Evolutionary conservation across 2,888 invertebrate genomes (phyloP).

Genomic region (Philereme vetulata): DNA sequence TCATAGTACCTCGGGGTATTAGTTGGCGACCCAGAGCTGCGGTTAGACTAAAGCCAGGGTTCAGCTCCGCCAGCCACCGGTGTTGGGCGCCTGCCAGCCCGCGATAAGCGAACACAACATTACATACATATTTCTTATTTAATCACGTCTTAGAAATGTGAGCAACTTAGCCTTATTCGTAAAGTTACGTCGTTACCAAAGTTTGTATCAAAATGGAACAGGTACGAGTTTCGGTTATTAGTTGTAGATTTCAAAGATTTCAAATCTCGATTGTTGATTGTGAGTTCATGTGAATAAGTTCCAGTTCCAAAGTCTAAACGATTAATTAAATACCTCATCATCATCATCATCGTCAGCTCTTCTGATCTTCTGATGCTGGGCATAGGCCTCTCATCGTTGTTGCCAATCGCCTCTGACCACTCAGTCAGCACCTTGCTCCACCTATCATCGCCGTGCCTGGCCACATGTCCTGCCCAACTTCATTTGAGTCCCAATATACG

Average conservation of each 20-base stretch:
- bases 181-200: constrained; percentile 29
- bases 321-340: not conserved
- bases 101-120: constrained; percentile 56
- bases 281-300: constrained; percentile 19
- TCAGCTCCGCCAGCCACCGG: constrained; percentile 40
- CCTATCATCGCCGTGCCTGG: too few relatives aligned
- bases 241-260: constrained; percentile 25
- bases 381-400: too few relatives aligned
- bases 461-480: too few relatives aligned
- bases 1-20: constrained; percentile 48
- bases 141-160: constrained; percentile 40
- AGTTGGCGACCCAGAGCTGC: constrained; percentile 55
- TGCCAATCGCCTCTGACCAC: too few relatives aligned
- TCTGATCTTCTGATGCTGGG: too few relatives aligned
- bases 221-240: constrained; percentile 26
- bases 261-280: constrained; percentile 18
- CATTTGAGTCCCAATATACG: too few relatives aligned
- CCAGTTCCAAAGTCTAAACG: constrained; percentile 4
- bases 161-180: constrained; percentile 30
- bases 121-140: constrained; percentile 58
- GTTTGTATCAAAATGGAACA: constrained; percentile 25
- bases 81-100: constrained; percentile 60
- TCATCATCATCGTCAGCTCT: too few relatives aligned
- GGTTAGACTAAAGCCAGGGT: constrained; percentile 54
- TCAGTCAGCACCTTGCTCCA: too few relatives aligned